These are phyloP conservation scores for Gasteruption jaculator DNA, from an alignment of 2,888 invertebrate genomes.

Conservation along the genomic window DNA sequence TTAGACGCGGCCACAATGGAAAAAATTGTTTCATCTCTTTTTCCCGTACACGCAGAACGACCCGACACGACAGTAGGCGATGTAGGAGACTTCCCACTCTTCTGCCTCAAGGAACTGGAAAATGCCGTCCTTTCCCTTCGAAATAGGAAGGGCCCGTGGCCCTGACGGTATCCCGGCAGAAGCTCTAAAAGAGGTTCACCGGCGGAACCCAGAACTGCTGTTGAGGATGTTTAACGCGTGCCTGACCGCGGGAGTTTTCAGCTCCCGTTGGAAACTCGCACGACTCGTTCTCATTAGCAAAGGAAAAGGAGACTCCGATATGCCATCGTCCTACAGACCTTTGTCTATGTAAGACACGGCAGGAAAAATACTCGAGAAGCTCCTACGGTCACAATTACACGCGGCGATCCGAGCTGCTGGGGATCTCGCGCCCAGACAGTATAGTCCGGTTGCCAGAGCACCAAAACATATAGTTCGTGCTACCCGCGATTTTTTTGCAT, in stretches of 20 bases:
- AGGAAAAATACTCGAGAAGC: slow-evolving; percentile 31
- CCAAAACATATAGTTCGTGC: slow-evolving; percentile 14
- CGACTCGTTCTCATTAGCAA: slow-evolving; percentile 19
- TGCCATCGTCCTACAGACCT: slow-evolving; percentile 25
- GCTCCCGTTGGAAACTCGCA: slow-evolving; percentile 23
- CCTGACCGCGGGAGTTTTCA: slow-evolving; percentile 16
- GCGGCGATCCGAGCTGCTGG: slow-evolving; percentile 17
- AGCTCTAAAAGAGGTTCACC: slow-evolving; percentile 19
- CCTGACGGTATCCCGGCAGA: slow-evolving; percentile 27
- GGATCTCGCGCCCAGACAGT: slow-evolving; percentile 7
- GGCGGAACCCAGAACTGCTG: slow-evolving; percentile 13
- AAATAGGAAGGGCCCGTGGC: slow-evolving; percentile 24
- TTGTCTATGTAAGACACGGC: slow-evolving; percentile 29
- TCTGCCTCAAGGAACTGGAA: slow-evolving; percentile 19
- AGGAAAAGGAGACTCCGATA: slow-evolving; percentile 16
- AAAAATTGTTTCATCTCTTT: slow-evolving; percentile 16
- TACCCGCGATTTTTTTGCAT: slow-evolving; percentile 21
- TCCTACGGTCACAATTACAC: slow-evolving; percentile 26
- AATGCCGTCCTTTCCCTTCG: slow-evolving; percentile 16
- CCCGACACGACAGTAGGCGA: neutral
- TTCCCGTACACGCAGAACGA: slow-evolving; percentile 15
- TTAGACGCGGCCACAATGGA: slow-evolving; percentile 4
- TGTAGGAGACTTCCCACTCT: slow-evolving; percentile 8
- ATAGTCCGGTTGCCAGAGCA: slow-evolving; percentile 8
- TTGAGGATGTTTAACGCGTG: too few species aligned